Percentiles rank a stretch among this genome's conserved stretches.
phyloP scores from a whole-genome alignment of 2,888 invertebrate genomes.

The Nasonia oneida region DNA sequence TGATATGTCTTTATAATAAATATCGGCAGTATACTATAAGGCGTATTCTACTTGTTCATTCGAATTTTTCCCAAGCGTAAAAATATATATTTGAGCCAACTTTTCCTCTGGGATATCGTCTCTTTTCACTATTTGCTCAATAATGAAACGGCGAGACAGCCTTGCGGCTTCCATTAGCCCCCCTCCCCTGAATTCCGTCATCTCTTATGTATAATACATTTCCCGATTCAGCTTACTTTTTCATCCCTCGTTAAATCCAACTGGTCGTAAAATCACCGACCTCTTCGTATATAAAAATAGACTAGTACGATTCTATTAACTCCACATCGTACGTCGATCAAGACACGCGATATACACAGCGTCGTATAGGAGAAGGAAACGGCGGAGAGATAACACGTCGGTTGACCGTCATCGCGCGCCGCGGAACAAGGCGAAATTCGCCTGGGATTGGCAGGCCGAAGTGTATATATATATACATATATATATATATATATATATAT shows the following conservation, averaged over 20 bases:
- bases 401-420: background rate
- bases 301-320: background rate
- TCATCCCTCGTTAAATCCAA: background rate
- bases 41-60: background rate
- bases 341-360: background rate
- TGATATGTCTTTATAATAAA: too few species aligned
- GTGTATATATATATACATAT: background rate
- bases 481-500: too few species aligned
- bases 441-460: background rate
- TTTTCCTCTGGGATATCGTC: background rate
- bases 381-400: too few species aligned
- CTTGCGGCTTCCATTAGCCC: background rate
- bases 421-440: conserved; percentile 1
- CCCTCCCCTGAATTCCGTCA: background rate
- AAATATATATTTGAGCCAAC: background rate
- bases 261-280: background rate
- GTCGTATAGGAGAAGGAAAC: too few species aligned
- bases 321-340: background rate
- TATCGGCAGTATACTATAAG: background rate
- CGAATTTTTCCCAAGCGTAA: conserved; percentile 15
- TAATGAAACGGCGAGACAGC: background rate
- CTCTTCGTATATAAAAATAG: too few species aligned
- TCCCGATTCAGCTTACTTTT: background rate
- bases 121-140: conserved; percentile 10
- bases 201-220: background rate